Evolutionary conservation across 2,888 invertebrate genomes (phyloP), one percentile per base, ranked within the genome.

Genomic region (Drosophila atripex): DNA sequence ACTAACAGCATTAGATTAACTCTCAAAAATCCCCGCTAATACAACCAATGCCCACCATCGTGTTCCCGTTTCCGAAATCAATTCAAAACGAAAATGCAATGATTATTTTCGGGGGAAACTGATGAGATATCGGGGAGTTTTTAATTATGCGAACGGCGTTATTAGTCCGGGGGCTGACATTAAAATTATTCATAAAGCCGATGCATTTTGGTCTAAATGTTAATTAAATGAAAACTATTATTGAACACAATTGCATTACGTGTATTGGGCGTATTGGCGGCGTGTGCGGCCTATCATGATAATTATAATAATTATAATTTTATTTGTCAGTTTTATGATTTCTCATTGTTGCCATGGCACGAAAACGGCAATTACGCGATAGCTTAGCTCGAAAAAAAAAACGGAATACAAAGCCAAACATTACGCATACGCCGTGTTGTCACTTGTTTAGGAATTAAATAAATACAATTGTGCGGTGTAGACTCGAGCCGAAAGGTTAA

Each of bases 201-300:
- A 77, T 76, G 70, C 73, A 80, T 57, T 73, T 71, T 54, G 30
- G 68, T 53, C 78, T 77, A 78, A 80, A 80, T 83, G 76, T 80
- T 88, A 88, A 83, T 88, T 88, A 83, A 88, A 88, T 86, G 77
- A 69, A 66, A 55, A 58, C 73, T 61, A 66, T 75, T 75, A 73
- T 77, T 65, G 65, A 30, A 66, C 57, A 41, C 57, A 66, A 66
- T 83, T 39, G 61, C 52, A 64, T 64, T 69, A 68, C 63, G 21
- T 23, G 21, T 23, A 23, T 23, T 23, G 21, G 21, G 21, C 18
- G 18, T 18, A 23, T 23, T 23, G 21, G 21, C 55, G 49, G 55
- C 39, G 11, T 61, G 46, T 61, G 39, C 25, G 35, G 25, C 45
- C 57, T 47, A n/a, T 35, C 35, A 68, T 75, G 66, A 60, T 77